phyloP scores from a whole-genome alignment of 2,113 vertebrate genomes.

The Narcine bancroftii region DNA sequence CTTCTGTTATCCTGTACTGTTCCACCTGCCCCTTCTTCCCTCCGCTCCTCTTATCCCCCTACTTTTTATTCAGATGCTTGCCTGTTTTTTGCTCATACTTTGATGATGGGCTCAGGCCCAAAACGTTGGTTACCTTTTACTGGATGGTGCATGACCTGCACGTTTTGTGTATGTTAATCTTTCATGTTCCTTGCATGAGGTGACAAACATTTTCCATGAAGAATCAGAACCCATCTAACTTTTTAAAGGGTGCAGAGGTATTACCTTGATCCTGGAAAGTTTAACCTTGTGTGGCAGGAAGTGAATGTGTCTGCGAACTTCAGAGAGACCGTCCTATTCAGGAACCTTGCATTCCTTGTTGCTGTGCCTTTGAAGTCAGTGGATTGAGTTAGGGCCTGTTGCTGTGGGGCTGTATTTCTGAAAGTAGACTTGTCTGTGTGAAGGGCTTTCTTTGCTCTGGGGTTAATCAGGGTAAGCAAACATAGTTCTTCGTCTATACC shows the following conservation, averaged over 20 bases:
- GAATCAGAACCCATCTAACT: neutral
- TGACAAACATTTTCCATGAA: neutral
- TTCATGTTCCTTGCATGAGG: neutral
- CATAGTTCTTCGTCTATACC: conserved; percentile 65
- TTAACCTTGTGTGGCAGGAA: conserved; percentile 26
- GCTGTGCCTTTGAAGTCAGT: conserved; percentile 69
- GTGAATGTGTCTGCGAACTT: conserved; percentile 6
- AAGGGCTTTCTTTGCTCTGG: conserved; percentile 63
- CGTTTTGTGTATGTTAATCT: too few species aligned
- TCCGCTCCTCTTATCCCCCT: too few species aligned
- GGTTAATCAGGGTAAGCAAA: conserved; percentile 70
- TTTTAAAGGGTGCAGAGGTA: neutral
- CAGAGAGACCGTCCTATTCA: conserved; percentile 47
- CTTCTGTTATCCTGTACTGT: too few species aligned
- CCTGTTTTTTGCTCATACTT: too few species aligned
- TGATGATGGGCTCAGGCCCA: too few species aligned
- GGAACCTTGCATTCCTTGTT: conserved; percentile 78
- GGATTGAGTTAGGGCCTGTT: conserved; percentile 70
- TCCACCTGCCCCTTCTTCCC: too few species aligned
- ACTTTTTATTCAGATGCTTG: too few species aligned
- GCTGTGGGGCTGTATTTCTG: conserved; percentile 60
- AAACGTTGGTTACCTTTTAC: too few species aligned
- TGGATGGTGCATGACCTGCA: too few species aligned
- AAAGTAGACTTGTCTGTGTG: conserved; percentile 69
- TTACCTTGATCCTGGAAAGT: conserved; percentile 4